These are phyloP conservation scores for Parambassis ranga DNA, from an alignment of 2,797 vertebrate genomes.

Conservation along the genomic window DNA sequence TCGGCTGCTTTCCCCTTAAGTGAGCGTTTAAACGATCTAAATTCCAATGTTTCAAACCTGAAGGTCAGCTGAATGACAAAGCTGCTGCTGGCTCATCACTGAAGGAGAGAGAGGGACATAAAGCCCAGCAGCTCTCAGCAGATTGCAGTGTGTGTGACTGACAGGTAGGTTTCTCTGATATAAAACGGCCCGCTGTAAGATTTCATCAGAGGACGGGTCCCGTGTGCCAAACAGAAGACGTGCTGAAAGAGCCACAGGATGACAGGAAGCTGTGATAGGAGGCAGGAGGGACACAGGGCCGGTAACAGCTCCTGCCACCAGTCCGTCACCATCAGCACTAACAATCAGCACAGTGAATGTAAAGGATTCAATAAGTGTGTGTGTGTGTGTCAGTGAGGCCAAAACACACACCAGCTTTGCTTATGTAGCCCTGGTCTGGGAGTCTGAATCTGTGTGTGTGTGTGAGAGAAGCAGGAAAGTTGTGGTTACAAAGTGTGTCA, in stretches of 20 bases:
- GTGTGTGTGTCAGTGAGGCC: neutral
- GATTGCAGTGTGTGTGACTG: neutral
- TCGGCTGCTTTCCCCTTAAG: neutral
- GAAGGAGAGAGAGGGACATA: neutral
- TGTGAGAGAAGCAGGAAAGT: conserved; percentile 2
- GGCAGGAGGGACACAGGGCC: too few relatives aligned
- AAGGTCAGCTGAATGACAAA: conserved; percentile 49
- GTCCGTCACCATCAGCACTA: too few relatives aligned
- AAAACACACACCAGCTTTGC: conserved; percentile 6
- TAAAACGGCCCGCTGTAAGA: neutral
- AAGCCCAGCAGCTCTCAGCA: conserved; percentile 7
- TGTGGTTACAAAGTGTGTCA: conserved; percentile 13
- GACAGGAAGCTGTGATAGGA: too few relatives aligned
- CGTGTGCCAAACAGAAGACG: neutral
- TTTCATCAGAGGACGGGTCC: neutral
- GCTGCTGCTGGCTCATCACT: neutral
- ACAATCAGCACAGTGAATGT: neutral
- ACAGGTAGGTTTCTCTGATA: conserved; percentile 3
- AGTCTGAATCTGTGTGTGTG: conserved; percentile 3
- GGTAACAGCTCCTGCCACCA: too few relatives aligned
- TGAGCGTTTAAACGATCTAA: neutral
- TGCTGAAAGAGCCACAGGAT: too few relatives aligned
- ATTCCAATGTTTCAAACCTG: too few relatives aligned
- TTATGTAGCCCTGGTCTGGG: conserved; percentile 40
- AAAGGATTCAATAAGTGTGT: too few relatives aligned